A percentile compares a stretch with the other conserved stretches of the same genome.
Evolutionary conservation across 2,888 invertebrate genomes (phyloP).

Genomic region (Elysia crispata): DNA sequence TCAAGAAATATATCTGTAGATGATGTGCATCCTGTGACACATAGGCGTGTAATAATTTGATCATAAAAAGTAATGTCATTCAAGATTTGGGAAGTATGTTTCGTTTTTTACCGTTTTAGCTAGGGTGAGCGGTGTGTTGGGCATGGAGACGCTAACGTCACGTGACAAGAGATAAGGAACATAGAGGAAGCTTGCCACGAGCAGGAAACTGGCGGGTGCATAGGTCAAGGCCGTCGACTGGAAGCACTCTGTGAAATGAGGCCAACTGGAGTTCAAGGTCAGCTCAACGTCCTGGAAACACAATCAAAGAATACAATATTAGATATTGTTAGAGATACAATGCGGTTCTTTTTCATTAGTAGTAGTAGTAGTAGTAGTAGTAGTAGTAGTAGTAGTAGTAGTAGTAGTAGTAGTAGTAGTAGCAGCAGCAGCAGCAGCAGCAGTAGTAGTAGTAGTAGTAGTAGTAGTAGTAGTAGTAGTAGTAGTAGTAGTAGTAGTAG

Average conservation of each 20-base stretch:
- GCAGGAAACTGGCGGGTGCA: constrained; percentile 90
- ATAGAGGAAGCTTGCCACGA: constrained; percentile 84
- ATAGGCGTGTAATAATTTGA: too few relatives aligned
- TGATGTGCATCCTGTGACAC: too few relatives aligned
- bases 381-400: not conserved
- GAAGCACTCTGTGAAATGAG: constrained; percentile 92
- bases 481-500: constrained; percentile 28
- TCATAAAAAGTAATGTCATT: too few relatives aligned
- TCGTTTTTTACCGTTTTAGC: constrained; percentile 71
- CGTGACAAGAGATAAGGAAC: constrained; percentile 53
- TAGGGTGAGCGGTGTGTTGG: constrained; percentile 57
- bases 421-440: too few relatives aligned
- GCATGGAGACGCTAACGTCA: constrained; percentile 45
- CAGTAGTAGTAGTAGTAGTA: constrained; percentile 28
- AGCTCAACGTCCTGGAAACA: constrained; percentile 38
- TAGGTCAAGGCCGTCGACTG: constrained; percentile 92
- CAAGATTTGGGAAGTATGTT: too few relatives aligned
- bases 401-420: constrained; percentile 26
- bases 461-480: constrained; percentile 28
- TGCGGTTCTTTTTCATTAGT: not conserved
- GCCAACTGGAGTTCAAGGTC: constrained; percentile 50
- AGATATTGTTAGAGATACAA: not conserved
- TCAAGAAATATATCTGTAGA: too few relatives aligned
- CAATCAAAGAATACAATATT: not conserved
- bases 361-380: too few relatives aligned